A percentile compares a stretch with the other conserved stretches of the same genome.
These are phyloP conservation scores for Drymonia ruficornis DNA, from an alignment of 2,888 invertebrate species.

Conservation along the genomic window DNA sequence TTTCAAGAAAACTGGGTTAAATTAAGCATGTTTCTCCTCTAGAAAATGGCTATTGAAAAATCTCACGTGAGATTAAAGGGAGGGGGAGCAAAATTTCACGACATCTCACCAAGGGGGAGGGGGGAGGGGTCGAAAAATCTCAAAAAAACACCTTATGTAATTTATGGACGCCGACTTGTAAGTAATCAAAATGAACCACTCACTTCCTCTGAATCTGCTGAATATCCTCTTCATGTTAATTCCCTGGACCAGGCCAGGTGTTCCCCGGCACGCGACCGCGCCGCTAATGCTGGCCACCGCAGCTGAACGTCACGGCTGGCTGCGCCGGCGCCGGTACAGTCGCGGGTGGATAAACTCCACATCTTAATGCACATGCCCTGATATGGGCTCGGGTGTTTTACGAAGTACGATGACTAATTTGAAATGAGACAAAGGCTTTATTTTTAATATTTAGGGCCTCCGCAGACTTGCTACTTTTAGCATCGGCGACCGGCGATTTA, in stretches of 20 bases:
- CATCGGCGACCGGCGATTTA: too few species aligned
- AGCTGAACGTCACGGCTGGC: constrained; percentile 59
- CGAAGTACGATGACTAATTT: constrained; percentile 35
- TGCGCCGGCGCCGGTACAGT: constrained; percentile 55
- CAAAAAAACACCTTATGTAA: too few species aligned
- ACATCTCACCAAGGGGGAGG: too few species aligned
- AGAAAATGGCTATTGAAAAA: too few species aligned
- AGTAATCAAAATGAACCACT: constrained; percentile 43
- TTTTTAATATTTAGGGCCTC: constrained; percentile 4
- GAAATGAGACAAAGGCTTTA: constrained; percentile 20
- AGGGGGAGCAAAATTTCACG: too few species aligned
- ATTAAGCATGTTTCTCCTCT: too few species aligned
- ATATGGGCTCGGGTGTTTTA: constrained; percentile 31
- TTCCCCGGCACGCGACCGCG: constrained; percentile 59
- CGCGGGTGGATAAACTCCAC: constrained; percentile 69
- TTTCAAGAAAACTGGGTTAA: too few species aligned
- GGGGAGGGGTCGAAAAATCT: too few species aligned
- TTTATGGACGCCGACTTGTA: background rate
- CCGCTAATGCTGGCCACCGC: constrained; percentile 55
- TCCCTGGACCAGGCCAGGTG: constrained; percentile 43
- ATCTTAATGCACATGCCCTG: constrained; percentile 37
- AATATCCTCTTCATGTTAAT: constrained; percentile 69
- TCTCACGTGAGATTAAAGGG: too few species aligned
- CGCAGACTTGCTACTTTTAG: too few species aligned
- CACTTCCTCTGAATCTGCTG: constrained; percentile 66